A percentile compares a stretch with the other conserved stretches of the same genome.
Evolutionary conservation across 2,888 invertebrate species (phyloP).

Genomic region (Euplexia lucipara): DNA sequence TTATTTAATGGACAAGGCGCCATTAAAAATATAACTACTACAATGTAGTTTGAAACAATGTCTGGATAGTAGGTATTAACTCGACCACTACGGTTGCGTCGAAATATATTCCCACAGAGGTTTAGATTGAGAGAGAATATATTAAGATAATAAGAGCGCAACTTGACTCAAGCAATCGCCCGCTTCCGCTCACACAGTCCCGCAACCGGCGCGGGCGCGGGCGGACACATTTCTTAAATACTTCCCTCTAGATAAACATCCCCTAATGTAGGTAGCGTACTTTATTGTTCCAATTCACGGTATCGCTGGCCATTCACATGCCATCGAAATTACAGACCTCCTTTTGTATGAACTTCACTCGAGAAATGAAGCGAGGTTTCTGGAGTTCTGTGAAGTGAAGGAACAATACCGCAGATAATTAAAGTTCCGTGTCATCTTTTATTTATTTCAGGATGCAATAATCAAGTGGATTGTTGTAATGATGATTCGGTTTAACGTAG

Average conservation of each 20-base stretch:
- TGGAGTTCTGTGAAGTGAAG: neutral
- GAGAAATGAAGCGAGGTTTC: conserved; percentile 6
- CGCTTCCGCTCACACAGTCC: conserved; percentile 74
- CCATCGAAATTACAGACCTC: neutral
- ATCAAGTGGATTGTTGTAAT: neutral
- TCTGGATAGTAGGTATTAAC: conserved; percentile 24
- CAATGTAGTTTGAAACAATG: conserved; percentile 30
- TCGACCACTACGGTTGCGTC: conserved; percentile 38
- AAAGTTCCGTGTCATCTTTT: neutral
- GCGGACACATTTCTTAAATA: conserved; percentile 53
- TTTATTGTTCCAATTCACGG: conserved; percentile 36
- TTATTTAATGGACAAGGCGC: neutral
- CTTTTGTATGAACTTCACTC: neutral
- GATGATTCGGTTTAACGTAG: too few relatives aligned
- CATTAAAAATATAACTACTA: conserved; percentile 15
- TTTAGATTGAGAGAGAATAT: conserved; percentile 65
- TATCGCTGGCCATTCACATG: conserved; percentile 25
- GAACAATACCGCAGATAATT: too few relatives aligned
- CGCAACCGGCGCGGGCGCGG: conserved; percentile 9
- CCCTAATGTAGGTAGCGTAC: conserved; percentile 44
- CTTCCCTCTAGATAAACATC: conserved; percentile 47
- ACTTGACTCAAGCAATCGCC: conserved; percentile 76
- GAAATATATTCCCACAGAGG: conserved; percentile 62
- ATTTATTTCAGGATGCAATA: neutral
- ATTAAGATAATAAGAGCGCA: conserved; percentile 70